Evolutionary conservation across 2,797 vertebrate genomes (phyloP), one percentile per base, ranked within the genome.

Genomic region (Euthynnus affinis): DNA sequence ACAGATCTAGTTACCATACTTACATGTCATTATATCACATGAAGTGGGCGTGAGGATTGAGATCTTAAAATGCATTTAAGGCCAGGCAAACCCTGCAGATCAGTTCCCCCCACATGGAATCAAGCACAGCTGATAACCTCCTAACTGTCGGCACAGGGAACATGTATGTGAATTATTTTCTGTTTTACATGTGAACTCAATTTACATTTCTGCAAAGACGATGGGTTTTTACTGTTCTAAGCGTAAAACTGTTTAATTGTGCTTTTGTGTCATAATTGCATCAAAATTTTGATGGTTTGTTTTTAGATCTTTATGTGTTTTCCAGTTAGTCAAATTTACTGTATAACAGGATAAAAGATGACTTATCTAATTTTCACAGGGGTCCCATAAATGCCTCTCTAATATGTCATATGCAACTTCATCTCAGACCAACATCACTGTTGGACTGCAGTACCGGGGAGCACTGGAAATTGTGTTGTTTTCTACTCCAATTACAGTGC

Each of bases 371-470:
- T 46, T 18, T 15, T 46, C 44, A n/a, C 6, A 9, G 17, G 17
- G 18, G 18, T 18, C 6, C 46, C 18, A 2, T 8, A 4, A n/a
- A 1, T 57, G 20, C 3, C 56, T 34, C 8, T 32, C 9, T 25
- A 9, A 56, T 5, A 84, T 84, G 82, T 63, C 5, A 0, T 2
- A 29, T 17, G 15, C 1, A 70, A 66, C 29, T 57, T n/a, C n/a
- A 0, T 44, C 64, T 61, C 13, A 14, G 51, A 64, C 6, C 1
- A 82, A 82, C 10, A 13, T n/a, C 27, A 53, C 63, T 22, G 48
- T 23, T 53, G 49, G 0, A 1, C 5, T 3, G 44, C 44, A 46
- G 17, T 46, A 46, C 44, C 7, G 46, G 25, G 53, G 58, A 0
- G 0, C 68, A 6, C 15, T 84, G 23, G 84, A 72, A 3, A 62